These are phyloP conservation scores for Euthynnus affinis DNA, from an alignment of 2,797 vertebrate species.

Conservation along the genomic window DNA sequence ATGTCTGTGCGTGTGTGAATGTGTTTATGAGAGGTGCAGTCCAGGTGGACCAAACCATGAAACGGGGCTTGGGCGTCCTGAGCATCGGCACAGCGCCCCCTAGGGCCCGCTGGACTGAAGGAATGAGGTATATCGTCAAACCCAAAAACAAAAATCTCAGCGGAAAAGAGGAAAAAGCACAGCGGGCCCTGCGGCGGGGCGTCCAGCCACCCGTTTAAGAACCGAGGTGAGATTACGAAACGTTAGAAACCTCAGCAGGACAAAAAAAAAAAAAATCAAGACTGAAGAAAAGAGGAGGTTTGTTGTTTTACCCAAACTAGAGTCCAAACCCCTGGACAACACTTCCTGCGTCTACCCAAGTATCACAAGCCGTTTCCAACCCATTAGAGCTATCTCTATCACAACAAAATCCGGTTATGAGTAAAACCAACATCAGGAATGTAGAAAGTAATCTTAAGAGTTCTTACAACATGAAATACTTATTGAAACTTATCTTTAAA, in stretches of 20 bases:
- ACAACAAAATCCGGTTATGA: constrained; percentile 52
- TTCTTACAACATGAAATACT: constrained; percentile 53
- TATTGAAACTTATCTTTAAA: constrained; percentile 17
- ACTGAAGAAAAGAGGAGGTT: constrained; percentile 62
- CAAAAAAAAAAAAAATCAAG: constrained; percentile 64
- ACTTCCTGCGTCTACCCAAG: constrained; percentile 52
- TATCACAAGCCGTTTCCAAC: constrained; percentile 49
- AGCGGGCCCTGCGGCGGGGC: constrained; percentile 64
- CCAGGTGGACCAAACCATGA: constrained; percentile 72
- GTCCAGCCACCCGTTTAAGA: constrained; percentile 64
- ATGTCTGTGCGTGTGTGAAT: constrained; percentile 79
- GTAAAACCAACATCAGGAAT: constrained; percentile 67
- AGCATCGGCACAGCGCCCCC: constrained; percentile 76
- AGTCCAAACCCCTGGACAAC: constrained; percentile 63
- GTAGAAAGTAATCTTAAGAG: constrained; percentile 62
- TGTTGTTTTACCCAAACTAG: constrained; percentile 49
- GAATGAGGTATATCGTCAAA: constrained; percentile 85
- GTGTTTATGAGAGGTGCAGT: constrained; percentile 76
- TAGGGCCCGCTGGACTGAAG: constrained; percentile 75
- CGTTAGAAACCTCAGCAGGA: constrained; percentile 64
- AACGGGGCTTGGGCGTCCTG: constrained; percentile 76
- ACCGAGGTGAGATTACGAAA: constrained; percentile 58
- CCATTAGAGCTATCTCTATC: constrained; percentile 47
- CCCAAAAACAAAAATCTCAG: constrained; percentile 75
- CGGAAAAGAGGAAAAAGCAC: constrained; percentile 62